Evolutionary conservation across 92 coral and sea anemone species (phyloP).

Genomic region (Actinostola sp.): DNA sequence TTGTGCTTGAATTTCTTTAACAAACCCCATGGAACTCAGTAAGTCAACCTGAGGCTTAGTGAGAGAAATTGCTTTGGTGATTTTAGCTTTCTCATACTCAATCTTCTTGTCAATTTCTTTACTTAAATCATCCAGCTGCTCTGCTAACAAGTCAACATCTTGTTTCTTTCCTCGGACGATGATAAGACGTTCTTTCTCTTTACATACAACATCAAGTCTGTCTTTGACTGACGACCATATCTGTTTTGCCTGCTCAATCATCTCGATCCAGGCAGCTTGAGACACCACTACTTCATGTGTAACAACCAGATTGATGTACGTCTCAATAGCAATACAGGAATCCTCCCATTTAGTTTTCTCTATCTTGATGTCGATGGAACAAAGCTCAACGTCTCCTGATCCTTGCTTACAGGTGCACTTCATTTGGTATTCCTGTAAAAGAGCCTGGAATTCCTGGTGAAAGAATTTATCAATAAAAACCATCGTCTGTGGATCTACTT

Average conservation of each 20-base stretch:
- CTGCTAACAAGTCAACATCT: conserved; percentile 30
- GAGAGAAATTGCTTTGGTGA: background rate
- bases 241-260: conserved; percentile 4
- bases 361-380: conserved; percentile 4
- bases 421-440: conserved; percentile 3
- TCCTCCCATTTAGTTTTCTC: conserved; percentile 30
- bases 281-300: conserved; percentile 4
- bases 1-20: conserved; percentile 21
- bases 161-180: conserved; percentile 27
- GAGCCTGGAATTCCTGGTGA: conserved; percentile 14
- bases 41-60: conserved; percentile 26
- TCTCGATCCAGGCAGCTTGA: conserved; percentile 25
- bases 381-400: conserved; percentile 1
- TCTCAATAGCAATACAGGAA: conserved; percentile 11
- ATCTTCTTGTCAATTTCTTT: conserved; percentile 37
- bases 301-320: background rate
- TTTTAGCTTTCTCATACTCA: conserved; percentile 38
- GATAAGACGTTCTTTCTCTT: conserved; percentile 8
- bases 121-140: conserved; percentile 36
- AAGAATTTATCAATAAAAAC: conserved; percentile 5
- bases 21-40: conserved; percentile 21
- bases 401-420: conserved; percentile 16
- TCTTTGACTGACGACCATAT: background rate
- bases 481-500: conserved; percentile 9
- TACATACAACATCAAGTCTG: conserved; percentile 1